phyloP scores from a whole-genome alignment of 2,113 vertebrate genomes.

The Labrus mixtus region DNA sequence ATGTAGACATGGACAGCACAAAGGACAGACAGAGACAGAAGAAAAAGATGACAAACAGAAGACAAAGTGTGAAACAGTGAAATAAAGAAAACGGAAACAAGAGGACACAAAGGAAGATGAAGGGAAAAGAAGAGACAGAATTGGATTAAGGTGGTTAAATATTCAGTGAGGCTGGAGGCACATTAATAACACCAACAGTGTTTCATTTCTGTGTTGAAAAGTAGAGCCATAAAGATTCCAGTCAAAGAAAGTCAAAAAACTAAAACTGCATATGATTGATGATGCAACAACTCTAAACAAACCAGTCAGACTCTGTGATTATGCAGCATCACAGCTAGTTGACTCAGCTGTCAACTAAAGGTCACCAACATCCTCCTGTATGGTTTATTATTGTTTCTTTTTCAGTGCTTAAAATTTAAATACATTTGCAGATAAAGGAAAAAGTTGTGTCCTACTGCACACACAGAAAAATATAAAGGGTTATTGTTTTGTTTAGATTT shows the following conservation, averaged over 20 bases:
- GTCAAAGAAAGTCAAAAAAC: conserved; percentile 2
- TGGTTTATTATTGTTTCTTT: background rate
- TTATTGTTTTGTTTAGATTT: too few species aligned
- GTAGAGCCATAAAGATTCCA: conserved; percentile 30
- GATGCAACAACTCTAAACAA: conserved; percentile 14
- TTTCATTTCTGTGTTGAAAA: conserved; percentile 12
- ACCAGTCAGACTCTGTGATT: background rate
- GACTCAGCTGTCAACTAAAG: background rate
- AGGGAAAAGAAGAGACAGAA: conserved; percentile 3
- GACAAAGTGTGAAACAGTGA: background rate
- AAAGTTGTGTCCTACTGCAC: background rate
- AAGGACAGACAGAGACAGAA: background rate
- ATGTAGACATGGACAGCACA: background rate
- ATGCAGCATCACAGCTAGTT: background rate
- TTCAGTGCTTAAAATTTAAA: background rate
- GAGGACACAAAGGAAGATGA: background rate
- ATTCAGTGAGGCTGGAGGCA: conserved; percentile 30
- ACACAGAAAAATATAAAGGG: too few species aligned
- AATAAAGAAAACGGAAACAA: background rate
- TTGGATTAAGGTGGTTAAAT: conserved; percentile 32
- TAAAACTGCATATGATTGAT: background rate
- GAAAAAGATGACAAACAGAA: background rate
- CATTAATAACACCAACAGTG: conserved; percentile 27
- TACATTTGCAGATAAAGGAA: background rate
- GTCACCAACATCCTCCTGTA: background rate